Percentiles rank a stretch among this genome's conserved stretches.
Conservation (phyloP, 2,113 vertebrate species). For the Bettongia penicillata region DNA sequence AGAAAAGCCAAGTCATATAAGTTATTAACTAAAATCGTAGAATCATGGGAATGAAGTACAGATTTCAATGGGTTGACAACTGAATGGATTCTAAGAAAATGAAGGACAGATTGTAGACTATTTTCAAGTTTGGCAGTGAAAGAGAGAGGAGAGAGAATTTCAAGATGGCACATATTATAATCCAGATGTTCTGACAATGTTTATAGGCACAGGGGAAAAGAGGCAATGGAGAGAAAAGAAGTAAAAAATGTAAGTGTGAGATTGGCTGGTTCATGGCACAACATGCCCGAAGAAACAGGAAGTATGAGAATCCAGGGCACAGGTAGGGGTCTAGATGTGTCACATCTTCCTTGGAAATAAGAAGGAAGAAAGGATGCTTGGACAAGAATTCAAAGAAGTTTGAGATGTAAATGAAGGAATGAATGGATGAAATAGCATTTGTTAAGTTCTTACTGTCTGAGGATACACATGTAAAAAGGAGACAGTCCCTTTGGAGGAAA, state of each 20-base stretch:
- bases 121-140: not conserved
- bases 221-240: not conserved
- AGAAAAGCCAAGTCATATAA: not conserved
- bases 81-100: not conserved
- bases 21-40: not conserved
- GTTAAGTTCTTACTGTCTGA: not conserved
- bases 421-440: not conserved
- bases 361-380: not conserved
- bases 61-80: not conserved
- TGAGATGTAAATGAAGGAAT: not conserved
- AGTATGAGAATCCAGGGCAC: not conserved
- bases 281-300: not conserved
- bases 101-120: not conserved
- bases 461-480: not conserved
- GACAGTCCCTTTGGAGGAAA: not conserved
- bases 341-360: not conserved
- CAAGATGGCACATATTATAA: not conserved
- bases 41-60: not conserved
- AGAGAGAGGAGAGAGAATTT: not conserved
- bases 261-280: not conserved
- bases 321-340: not conserved
- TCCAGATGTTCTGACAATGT: not conserved
- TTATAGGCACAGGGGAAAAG: not conserved
- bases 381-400: not conserved
- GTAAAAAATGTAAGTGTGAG: not conserved